Evolutionary conservation across 2,797 vertebrate species (phyloP), one percentile per base, ranked within the genome.

Genomic region (Clarias fuscus): DNA sequence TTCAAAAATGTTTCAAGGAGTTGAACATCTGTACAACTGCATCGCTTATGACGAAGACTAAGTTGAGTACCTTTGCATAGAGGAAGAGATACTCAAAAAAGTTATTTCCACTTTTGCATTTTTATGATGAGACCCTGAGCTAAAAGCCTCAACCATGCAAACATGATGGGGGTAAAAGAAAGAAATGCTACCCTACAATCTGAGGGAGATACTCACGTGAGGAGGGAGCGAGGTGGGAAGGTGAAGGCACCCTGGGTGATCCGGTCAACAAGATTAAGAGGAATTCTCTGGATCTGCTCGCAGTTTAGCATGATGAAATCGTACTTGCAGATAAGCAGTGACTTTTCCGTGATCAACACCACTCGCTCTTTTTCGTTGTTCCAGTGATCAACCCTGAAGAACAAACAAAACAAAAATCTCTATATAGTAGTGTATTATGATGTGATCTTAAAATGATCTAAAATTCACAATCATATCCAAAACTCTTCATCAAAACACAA

Each of bases 341-440:
- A 93, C 79, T 89, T 92, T 6, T 95, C 92, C 3, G 95, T 94
- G 88, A 97, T 91, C 30, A 96, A 17, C 79, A 95, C 87, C 0
- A 95, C 71, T 0, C 95, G 94, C 88, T 98, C 96, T 86, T 95
- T 96, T 86, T 97, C 96, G 1, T 97, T 97, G 93, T 97, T 98
- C 97, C 97, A 97, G 87, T 97, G 95, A 90, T 97, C 96, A 82
- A 95, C 93, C 90, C 96, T 96, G 90, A 53, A 90, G 24, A 56
- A 58, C 62, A 77, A 27, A 71, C 5, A 40, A 56, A 5, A 61
- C 33, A 43, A 27, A 4, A 37, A 8, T 5, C 27, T 48, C 10
- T 62, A 13, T 64, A 43, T 40, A 61, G 59, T 64, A 43, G 64
- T 65, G 61, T 67, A 27, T 13, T 65, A 7, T 43, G 40, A 43